These are phyloP conservation scores for Hypsopygia costalis DNA, from an alignment of 2,888 invertebrate genomes.

Conservation along the genomic window DNA sequence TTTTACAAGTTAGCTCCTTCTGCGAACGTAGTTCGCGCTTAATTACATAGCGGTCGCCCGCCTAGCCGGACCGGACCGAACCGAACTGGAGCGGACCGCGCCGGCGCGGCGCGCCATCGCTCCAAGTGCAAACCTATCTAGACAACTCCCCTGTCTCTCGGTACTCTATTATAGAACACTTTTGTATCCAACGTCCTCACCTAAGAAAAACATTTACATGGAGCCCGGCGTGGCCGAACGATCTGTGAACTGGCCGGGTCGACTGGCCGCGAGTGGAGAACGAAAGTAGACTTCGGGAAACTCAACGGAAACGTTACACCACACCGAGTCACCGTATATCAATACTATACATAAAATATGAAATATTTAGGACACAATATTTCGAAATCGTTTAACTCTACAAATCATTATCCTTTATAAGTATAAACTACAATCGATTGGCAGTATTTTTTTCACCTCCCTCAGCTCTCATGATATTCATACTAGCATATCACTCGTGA, in stretches of 20 bases:
- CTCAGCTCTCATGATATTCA: slow-evolving; percentile 51
- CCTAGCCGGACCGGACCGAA: slow-evolving; percentile 17
- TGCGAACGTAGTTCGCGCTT: slow-evolving; percentile 46
- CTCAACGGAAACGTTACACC: no score
- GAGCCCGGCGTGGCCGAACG: slow-evolving; percentile 40
- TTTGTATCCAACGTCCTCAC: slow-evolving; percentile 67
- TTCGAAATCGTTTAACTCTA: slow-evolving; percentile 69
- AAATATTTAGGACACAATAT: slow-evolving; percentile 72
- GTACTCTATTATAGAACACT: slow-evolving; percentile 73
- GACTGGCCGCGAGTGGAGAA: no score
- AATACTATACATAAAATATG: slow-evolving; percentile 70
- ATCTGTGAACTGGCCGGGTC: slow-evolving; percentile 21
- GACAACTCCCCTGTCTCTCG: slow-evolving; percentile 66
- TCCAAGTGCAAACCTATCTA: slow-evolving; percentile 63
- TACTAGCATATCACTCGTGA: slow-evolving; percentile 40
- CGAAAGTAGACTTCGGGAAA: no score
- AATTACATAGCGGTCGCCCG: slow-evolving; percentile 30
- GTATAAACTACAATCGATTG: slow-evolving; percentile 76
- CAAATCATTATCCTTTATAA: slow-evolving; percentile 68
- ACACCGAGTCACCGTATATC: slow-evolving; percentile 45
- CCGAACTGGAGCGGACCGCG: slow-evolving; percentile 16
- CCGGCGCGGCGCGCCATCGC: slow-evolving; percentile 26
- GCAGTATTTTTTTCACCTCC: slow-evolving; percentile 69
- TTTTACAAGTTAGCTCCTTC: slow-evolving; percentile 66
- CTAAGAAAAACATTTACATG: slow-evolving; percentile 61